Evolutionary conservation across 1,140 invertebrate genomes (phyloP).

Genomic region (Euura lappo): DNA sequence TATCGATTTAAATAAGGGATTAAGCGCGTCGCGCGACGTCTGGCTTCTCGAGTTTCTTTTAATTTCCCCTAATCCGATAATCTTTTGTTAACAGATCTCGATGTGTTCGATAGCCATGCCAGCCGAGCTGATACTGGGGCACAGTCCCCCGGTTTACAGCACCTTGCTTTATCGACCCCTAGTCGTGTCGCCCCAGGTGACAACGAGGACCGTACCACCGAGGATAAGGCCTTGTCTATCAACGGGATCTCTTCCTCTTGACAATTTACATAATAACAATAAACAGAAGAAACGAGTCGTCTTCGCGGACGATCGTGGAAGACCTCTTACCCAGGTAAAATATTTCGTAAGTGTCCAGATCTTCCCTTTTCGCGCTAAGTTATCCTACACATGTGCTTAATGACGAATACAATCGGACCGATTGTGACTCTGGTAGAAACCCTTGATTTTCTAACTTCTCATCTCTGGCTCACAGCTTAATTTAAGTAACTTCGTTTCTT

Average conservation of each 20-base stretch:
- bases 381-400: too few species aligned
- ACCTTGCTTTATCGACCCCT: slow-evolving; percentile 48
- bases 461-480: too few species aligned
- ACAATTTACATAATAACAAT: slow-evolving; percentile 39
- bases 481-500: too few species aligned
- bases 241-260: slow-evolving; percentile 41
- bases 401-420: too few species aligned
- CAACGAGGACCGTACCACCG: slow-evolving; percentile 47
- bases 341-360: neutral
- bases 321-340: slow-evolving; percentile 78
- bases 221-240: slow-evolving; percentile 52
- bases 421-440: too few species aligned
- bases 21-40: too few species aligned
- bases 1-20: too few species aligned
- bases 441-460: too few species aligned
- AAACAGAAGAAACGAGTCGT: slow-evolving; percentile 84
- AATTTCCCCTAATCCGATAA: neutral
- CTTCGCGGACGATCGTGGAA: slow-evolving; percentile 92
- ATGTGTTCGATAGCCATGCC: slow-evolving; percentile 61
- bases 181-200: slow-evolving; percentile 49
- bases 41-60: too few species aligned
- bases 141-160: slow-evolving; percentile 52
- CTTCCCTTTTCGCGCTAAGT: neutral
- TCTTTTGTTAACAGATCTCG: slow-evolving; percentile 46
- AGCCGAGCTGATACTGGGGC: slow-evolving; percentile 54